Evolutionary conservation across 1,140 invertebrate species (phyloP).

Genomic region (Drosophila tristis): DNA sequence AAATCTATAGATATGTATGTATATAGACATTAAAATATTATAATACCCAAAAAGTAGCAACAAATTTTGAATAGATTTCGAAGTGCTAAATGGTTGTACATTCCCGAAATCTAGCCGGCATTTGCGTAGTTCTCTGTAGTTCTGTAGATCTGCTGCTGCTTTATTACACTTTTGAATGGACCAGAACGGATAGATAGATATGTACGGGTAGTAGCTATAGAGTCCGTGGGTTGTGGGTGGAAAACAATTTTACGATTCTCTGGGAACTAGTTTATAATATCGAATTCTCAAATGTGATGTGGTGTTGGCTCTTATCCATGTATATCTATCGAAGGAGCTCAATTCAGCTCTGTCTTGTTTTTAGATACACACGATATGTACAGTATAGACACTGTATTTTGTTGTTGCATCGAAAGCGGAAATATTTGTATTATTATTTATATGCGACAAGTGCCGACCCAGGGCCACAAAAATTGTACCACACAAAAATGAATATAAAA

Average conservation of each 20-base stretch:
- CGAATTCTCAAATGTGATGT: conserved; percentile 49
- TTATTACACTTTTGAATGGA: conserved; percentile 55
- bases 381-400: conserved; percentile 22
- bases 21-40: conserved; percentile 62
- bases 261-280: conserved; percentile 70
- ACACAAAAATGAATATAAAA: conserved; percentile 26
- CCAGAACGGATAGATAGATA: too few species aligned
- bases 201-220: too few species aligned
- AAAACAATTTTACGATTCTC: conserved; percentile 76
- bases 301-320: conserved; percentile 61
- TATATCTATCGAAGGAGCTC: conserved; percentile 24
- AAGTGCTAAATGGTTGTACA: conserved; percentile 64
- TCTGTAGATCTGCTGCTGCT: conserved; percentile 39
- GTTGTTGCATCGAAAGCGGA: conserved; percentile 56
- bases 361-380: conserved; percentile 15
- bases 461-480: conserved; percentile 11
- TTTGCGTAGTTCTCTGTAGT: conserved; percentile 57
- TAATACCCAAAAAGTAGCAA: conserved; percentile 15
- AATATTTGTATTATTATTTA: conserved; percentile 71
- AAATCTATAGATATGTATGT: conserved; percentile 29
- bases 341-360: background rate
- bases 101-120: conserved; percentile 35
- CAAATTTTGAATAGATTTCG: conserved; percentile 28
- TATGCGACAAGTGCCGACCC: conserved; percentile 57
- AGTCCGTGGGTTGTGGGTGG: conserved; percentile 36